Conservation (phyloP, 1,140 invertebrate genomes). For the Drosophila kepulauana region DNA sequence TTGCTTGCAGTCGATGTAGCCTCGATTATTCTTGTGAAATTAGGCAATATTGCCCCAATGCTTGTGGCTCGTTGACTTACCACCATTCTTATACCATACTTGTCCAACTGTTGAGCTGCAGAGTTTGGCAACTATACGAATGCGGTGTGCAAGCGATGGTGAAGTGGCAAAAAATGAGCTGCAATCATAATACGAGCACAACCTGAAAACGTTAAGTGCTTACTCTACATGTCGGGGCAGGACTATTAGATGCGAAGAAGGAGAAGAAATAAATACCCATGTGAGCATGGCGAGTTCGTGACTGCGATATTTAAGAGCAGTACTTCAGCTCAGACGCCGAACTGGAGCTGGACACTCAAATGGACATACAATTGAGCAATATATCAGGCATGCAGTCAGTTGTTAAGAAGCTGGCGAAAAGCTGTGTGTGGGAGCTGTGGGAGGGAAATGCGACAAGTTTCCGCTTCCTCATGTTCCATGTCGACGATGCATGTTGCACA, state of each 20-base stretch:
- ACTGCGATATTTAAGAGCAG: slow-evolving; percentile 48
- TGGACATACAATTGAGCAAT: slow-evolving; percentile 54
- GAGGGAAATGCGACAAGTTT: slow-evolving; percentile 55
- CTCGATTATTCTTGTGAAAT: slow-evolving; percentile 4
- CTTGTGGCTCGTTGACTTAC: background rate
- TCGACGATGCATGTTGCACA: slow-evolving; percentile 56
- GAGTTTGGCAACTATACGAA: slow-evolving; percentile 5
- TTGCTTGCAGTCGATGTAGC: background rate
- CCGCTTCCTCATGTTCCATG: slow-evolving; percentile 38
- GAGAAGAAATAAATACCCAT: slow-evolving; percentile 29
- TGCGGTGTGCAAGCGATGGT: background rate
- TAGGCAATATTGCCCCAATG: background rate
- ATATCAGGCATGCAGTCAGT: slow-evolving; percentile 48
- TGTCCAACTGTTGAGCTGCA: background rate
- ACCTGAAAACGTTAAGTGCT: slow-evolving; percentile 17
- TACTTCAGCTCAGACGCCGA: slow-evolving; percentile 58
- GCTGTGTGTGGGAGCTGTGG: background rate
- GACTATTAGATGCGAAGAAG: slow-evolving; percentile 29
- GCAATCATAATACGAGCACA: slow-evolving; percentile 30
- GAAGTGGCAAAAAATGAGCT: slow-evolving; percentile 42
- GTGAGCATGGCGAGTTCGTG: slow-evolving; percentile 44
- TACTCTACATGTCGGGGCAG: background rate
- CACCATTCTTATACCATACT: background rate
- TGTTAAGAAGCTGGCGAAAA: slow-evolving; percentile 16
- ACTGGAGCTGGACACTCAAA: slow-evolving; percentile 53